Evolutionary conservation across 2,113 vertebrate genomes (phyloP).

Genomic region (Centrocercus urophasianus): DNA sequence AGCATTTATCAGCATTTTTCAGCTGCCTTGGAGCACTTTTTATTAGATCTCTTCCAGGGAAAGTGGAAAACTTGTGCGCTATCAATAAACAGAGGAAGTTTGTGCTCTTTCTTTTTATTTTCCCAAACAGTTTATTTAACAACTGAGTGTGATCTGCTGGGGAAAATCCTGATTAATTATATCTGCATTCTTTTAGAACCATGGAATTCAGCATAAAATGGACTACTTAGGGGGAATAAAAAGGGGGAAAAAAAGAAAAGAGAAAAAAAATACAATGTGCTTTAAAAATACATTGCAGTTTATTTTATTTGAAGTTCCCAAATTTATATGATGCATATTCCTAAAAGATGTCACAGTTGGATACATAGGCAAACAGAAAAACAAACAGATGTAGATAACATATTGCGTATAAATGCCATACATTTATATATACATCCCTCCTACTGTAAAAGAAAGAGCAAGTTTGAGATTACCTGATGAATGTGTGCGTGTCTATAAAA

Average conservation of each 20-base stretch:
- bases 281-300: background rate
- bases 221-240: background rate
- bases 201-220: background rate
- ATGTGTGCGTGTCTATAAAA: background rate
- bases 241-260: background rate
- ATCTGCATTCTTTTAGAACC: background rate
- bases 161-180: constrained; percentile 40
- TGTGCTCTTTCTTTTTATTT: background rate
- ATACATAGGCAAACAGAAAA: background rate
- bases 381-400: background rate
- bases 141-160: background rate
- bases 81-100: constrained; percentile 18
- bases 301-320: background rate
- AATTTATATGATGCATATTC: background rate
- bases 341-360: background rate
- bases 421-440: background rate
- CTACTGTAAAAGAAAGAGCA: background rate
- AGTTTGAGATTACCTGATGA: background rate
- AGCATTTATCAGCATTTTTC: constrained; percentile 46
- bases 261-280: background rate
- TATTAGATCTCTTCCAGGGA: background rate
- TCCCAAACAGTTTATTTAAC: background rate
- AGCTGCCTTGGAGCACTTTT: background rate
- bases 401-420: background rate
- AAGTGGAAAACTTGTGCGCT: constrained; percentile 12